A percentile compares a stretch with the other conserved stretches of the same genome.
Conservation (phyloP, 2,797 vertebrate species). For the Megaceryle alcyon region DNA sequence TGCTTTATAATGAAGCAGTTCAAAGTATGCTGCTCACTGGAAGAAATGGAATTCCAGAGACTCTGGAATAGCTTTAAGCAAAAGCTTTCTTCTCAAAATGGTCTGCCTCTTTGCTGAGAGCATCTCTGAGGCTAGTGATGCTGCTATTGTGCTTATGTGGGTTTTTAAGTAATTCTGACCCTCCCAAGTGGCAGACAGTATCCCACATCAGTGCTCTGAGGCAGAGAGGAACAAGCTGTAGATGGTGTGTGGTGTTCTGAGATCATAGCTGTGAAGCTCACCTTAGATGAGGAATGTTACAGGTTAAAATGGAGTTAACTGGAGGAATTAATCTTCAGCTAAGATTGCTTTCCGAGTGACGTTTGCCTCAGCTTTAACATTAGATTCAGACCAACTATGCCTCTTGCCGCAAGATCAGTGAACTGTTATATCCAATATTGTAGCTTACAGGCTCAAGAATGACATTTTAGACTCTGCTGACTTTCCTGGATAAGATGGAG, state of each 20-base stretch:
- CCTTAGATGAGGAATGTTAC: background rate
- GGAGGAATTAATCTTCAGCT: background rate
- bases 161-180: background rate
- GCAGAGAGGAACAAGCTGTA: background rate
- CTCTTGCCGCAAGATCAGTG: background rate
- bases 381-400: background rate
- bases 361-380: background rate
- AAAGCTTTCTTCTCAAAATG: background rate
- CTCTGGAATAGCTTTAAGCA: background rate
- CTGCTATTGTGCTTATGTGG: background rate
- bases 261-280: background rate
- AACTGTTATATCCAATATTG: background rate
- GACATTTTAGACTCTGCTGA: background rate
- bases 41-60: background rate
- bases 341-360: background rate
- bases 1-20: background rate
- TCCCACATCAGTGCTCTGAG: background rate
- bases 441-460: background rate
- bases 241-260: background rate
- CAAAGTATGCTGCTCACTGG: background rate
- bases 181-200: background rate
- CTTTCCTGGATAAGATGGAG: background rate
- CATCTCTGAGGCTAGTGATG: background rate
- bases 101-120: background rate
- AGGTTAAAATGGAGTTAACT: background rate